phyloP scores from a whole-genome alignment of 2,888 invertebrate species.

The Cryptus armator region DNA sequence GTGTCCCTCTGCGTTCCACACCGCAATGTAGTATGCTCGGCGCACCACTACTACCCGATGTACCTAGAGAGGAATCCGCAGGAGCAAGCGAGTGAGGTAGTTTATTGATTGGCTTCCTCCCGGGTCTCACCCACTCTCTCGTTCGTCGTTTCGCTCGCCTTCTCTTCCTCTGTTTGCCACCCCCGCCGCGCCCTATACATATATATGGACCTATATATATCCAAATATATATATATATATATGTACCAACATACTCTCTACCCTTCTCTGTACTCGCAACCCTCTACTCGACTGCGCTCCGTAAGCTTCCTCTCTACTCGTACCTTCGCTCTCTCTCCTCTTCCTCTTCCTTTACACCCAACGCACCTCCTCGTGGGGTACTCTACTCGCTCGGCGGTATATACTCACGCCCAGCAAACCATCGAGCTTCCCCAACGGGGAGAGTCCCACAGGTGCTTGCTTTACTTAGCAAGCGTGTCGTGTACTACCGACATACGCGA shows the following conservation, averaged over 20 bases:
- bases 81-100: conserved; percentile 79
- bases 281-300: conserved; percentile 71
- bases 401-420: conserved; percentile 65
- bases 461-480: conserved; percentile 69
- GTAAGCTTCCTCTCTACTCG: conserved; percentile 49
- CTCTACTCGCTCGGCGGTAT: conserved; percentile 35
- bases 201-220: not conserved
- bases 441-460: conserved; percentile 70
- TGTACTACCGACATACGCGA: conserved; percentile 39
- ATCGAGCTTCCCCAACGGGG: conserved; percentile 48
- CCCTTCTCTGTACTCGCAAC: conserved; percentile 77
- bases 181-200: conserved; percentile 58
- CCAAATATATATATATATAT: conserved; percentile 22
- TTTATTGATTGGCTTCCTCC: conserved; percentile 85
- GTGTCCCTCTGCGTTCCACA: conserved; percentile 29
- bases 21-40: conserved; percentile 60
- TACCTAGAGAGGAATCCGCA: conserved; percentile 45
- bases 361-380: conserved; percentile 48
- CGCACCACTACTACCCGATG: conserved; percentile 48
- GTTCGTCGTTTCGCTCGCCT: conserved; percentile 62
- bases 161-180: conserved; percentile 64
- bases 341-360: conserved; percentile 49
- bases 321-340: conserved; percentile 50
- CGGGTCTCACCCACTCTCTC: conserved; percentile 77
- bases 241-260: conserved; percentile 20